These are phyloP conservation scores for Ceratina australensis DNA, from an alignment of 1,140 invertebrate species.

Conservation along the genomic window DNA sequence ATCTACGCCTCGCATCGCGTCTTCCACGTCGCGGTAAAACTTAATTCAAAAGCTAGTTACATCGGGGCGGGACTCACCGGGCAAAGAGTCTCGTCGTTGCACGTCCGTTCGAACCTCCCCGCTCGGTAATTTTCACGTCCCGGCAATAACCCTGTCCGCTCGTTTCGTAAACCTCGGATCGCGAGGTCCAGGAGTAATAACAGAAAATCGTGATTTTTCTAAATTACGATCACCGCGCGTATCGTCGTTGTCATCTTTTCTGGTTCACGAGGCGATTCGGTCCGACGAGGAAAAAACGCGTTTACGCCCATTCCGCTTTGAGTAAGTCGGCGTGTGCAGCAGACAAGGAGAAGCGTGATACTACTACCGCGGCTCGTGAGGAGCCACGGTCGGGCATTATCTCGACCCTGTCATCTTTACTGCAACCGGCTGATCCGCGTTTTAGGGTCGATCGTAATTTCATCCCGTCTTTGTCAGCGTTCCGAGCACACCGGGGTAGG, in stretches of 20 bases:
- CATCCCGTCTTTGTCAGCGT: constrained; percentile 24
- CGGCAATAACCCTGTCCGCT: constrained; percentile 15
- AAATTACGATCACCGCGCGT: constrained; percentile 13
- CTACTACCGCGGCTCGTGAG: not conserved
- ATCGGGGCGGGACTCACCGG: no score
- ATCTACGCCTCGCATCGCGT: no score
- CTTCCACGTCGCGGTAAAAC: no score
- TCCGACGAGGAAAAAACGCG: not conserved
- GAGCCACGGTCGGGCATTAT: constrained; percentile 9
- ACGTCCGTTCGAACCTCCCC: no score
- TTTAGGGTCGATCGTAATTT: constrained; percentile 46
- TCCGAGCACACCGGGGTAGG: not conserved
- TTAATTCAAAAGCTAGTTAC: no score
- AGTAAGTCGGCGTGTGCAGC: not conserved
- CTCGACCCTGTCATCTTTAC: constrained; percentile 30
- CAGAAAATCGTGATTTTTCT: constrained; percentile 9
- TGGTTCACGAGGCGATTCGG: not conserved
- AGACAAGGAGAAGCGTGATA: not conserved
- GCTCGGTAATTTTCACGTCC: not conserved
- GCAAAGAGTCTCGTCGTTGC: no score
- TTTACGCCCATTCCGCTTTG: not conserved
- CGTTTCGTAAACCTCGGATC: constrained; percentile 4
- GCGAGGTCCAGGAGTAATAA: constrained; percentile 3
- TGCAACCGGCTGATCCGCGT: constrained; percentile 27
- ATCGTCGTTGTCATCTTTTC: constrained; percentile 9